These are phyloP conservation scores for Coracias cyanogaster DNA, from an alignment of 2,797 vertebrate genomes.

Conservation along the genomic window DNA sequence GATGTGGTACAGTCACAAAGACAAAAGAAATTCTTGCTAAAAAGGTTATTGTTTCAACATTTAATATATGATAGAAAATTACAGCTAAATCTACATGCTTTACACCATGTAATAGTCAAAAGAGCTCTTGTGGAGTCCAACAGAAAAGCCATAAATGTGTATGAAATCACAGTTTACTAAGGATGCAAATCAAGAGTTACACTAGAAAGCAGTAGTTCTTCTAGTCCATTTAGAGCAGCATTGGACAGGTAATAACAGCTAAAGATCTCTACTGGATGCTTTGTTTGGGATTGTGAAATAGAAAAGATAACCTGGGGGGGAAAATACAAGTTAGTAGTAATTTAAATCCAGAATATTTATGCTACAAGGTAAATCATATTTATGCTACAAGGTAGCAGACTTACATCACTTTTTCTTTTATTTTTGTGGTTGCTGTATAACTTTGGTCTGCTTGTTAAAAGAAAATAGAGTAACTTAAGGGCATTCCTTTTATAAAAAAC, in stretches of 20 bases:
- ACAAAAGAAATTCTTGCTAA: not conserved
- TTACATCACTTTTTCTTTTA: not conserved
- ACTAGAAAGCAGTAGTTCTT: not conserved
- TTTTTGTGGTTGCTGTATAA: not conserved
- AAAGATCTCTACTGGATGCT: not conserved
- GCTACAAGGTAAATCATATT: not conserved
- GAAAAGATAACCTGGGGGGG: not conserved
- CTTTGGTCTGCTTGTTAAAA: constrained; percentile 19
- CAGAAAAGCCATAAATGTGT: not conserved
- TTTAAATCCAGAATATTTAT: not conserved
- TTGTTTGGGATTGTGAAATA: not conserved
- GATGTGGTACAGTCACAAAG: not conserved
- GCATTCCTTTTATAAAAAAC: constrained; percentile 21
- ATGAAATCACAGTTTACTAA: not conserved
- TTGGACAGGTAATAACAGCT: not conserved
- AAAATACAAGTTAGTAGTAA: not conserved
- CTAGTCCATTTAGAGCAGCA: not conserved
- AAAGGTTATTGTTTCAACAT: not conserved
- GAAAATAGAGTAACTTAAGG: constrained; percentile 10
- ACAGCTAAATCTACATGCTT: not conserved
- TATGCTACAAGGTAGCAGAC: not conserved
- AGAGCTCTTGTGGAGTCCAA: not conserved
- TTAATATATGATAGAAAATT: not conserved
- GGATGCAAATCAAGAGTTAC: constrained; percentile 4
- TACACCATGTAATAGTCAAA: not conserved